phyloP scores from a whole-genome alignment of 1,140 invertebrate species.

The Scaptomyza hsui region DNA sequence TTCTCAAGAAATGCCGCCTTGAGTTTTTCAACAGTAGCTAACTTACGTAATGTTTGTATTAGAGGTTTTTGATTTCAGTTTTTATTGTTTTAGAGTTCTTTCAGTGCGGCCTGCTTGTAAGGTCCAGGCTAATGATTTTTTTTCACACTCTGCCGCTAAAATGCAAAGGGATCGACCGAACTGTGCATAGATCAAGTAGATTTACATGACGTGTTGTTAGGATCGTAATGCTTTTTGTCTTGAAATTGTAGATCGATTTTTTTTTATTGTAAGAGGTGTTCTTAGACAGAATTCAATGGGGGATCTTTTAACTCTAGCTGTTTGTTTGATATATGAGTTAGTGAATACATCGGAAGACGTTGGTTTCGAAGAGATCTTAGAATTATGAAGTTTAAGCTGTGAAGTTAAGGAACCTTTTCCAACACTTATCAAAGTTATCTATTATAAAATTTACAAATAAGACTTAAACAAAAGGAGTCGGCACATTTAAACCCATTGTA shows the following conservation, averaged over 20 bases:
- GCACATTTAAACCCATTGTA: conserved; percentile 45
- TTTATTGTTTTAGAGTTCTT: conserved; percentile 50
- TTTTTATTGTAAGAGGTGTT: conserved; percentile 38
- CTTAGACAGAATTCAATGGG: conserved; percentile 49
- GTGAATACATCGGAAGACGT: background rate
- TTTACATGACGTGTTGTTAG: conserved; percentile 45
- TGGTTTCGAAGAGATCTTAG: no score
- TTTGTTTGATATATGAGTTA: conserved; percentile 30
- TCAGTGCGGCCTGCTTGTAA: conserved; percentile 26
- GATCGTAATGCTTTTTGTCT: conserved; percentile 38
- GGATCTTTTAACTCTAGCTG: conserved; percentile 7
- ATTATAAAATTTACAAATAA: background rate
- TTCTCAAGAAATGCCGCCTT: conserved; percentile 54
- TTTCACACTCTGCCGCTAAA: conserved; percentile 79
- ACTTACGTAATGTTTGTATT: conserved; percentile 74
- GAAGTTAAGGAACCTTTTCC: no score
- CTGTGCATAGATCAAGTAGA: conserved; percentile 20
- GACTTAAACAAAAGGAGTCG: conserved; percentile 7
- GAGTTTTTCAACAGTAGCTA: conserved; percentile 57
- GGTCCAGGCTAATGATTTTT: conserved; percentile 66
- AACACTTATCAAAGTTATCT: background rate
- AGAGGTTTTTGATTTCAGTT: conserved; percentile 70
- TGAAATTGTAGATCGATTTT: conserved; percentile 3
- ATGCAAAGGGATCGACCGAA: conserved; percentile 47
- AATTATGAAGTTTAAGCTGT: no score